Base-by-base conservation (phyloP, 2,797 vertebrate species). In the Sylvilagus floridanus region DNA sequence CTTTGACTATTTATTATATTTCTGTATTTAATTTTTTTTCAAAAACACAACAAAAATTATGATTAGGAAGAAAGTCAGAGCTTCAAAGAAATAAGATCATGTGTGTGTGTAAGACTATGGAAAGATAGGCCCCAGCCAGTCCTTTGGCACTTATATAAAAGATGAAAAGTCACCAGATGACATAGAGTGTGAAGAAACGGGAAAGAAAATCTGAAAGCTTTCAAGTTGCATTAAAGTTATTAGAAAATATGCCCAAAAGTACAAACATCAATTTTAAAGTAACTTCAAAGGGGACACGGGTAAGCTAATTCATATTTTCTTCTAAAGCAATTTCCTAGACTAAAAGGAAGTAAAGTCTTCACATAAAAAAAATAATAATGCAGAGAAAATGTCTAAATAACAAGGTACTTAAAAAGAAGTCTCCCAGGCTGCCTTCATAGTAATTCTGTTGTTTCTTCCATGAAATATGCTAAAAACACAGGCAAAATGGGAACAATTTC, bases 171-270 rank as follows among this genome's bases (percentile, higher is more conserved):
- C 75, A 77, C 71, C 42, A 95, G 72, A 92, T 81, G 42, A 81
- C 78, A 93, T 4, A 91, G 4, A 88, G 30, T 52, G 75, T 72
- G 72, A 76, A 92, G 75, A 96, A 96, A 95, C 90, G 1, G 9
- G 73, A 90, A 93, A 94, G 71, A 94, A 95, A 97, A 95, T 90
- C 35, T n/a, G 93, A 93, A 97, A 91, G 92, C 96, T 97, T 97
- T 97, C 96, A 96, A 94, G 93, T 93, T 94, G 94, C 96, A 97
- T 97, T 97, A 97, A 92, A 95, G 95, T 96, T 93, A 96, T 96
- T 95, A 96, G 90, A 94, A 96, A 95, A 96, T 92, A 95, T 32
- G 32, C 63, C 54, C 79, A 71, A 90, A 96, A 95, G 75, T 95
- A 96, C 90, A 95, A 95, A 96, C 73, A 95, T 87, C 95, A 96